Percentiles rank a stretch among this genome's conserved stretches.
Conservation (phyloP, 2,113 vertebrate species). For the Galbula dea region DNA sequence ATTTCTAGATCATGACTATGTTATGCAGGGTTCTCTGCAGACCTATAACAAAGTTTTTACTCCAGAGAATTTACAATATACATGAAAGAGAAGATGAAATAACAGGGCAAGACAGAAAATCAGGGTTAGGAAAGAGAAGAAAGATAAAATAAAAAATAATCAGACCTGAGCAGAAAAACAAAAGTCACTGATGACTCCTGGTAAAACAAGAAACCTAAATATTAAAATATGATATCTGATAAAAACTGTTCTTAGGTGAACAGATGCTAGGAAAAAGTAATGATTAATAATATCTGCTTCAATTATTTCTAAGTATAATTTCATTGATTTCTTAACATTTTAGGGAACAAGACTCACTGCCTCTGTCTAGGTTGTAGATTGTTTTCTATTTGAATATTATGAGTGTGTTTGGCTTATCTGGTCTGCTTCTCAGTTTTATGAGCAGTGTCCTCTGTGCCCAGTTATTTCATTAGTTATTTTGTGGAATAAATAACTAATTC, state of each 20-base stretch:
- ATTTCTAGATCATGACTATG: neutral
- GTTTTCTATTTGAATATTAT: neutral
- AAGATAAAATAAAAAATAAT: neutral
- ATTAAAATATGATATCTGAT: neutral
- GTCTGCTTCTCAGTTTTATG: neutral
- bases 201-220: neutral
- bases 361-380: neutral
- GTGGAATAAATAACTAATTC: neutral
- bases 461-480: neutral
- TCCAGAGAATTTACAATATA: conserved; percentile 18
- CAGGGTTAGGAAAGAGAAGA: neutral
- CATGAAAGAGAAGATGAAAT: conserved; percentile 25
- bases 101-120: neutral
- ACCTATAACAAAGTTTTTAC: conserved; percentile 10
- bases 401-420: neutral
- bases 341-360: rapidly evolving
- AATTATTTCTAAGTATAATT: neutral
- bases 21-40: neutral
- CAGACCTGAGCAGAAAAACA: neutral
- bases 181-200: neutral
- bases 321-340: neutral
- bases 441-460: neutral
- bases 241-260: neutral
- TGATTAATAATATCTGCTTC: neutral
- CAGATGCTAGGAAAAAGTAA: neutral